Conservation (phyloP, 2,797 vertebrate genomes). For the Sebastiscus albofasciatus region DNA sequence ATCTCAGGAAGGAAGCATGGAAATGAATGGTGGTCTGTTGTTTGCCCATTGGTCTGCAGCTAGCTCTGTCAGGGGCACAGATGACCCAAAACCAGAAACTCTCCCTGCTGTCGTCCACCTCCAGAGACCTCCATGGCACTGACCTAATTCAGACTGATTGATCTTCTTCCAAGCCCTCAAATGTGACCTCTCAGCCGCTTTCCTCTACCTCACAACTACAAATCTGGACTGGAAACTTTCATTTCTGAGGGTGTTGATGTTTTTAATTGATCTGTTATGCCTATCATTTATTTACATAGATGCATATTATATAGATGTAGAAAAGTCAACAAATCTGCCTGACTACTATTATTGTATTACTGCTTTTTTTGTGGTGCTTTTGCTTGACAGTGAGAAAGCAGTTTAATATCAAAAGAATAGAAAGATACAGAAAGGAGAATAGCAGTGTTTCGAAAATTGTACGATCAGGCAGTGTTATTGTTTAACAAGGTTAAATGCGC, state of each 20-base stretch:
- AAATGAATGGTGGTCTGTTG: slow-evolving; percentile 66
- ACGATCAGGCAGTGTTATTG: background rate
- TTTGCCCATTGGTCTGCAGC: slow-evolving; percentile 58
- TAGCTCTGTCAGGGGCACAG: slow-evolving; percentile 71
- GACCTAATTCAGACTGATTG: slow-evolving; percentile 79
- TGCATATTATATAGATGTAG: background rate
- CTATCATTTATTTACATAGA: background rate
- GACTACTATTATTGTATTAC: background rate
- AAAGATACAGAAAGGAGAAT: background rate
- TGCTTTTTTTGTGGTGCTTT: slow-evolving; percentile 10
- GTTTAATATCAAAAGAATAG: slow-evolving; percentile 29
- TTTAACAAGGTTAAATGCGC: slow-evolving; percentile 35
- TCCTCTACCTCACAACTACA: slow-evolving; percentile 40
- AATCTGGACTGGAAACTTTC: slow-evolving; percentile 44
- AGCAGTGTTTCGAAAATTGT: background rate
- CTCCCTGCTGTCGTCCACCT: slow-evolving; percentile 65
- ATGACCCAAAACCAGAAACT: slow-evolving; percentile 80
- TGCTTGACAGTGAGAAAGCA: slow-evolving; percentile 28
- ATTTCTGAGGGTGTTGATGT: slow-evolving; percentile 9
- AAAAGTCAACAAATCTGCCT: background rate
- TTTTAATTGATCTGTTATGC: slow-evolving; percentile 11
- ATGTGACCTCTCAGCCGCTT: slow-evolving; percentile 68
- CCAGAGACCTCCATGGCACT: slow-evolving; percentile 71
- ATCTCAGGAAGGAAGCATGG: slow-evolving; percentile 45
- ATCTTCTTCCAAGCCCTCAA: slow-evolving; percentile 77